Conservation (phyloP, 2,888 invertebrate species). For the Alloplasta piceator region DNA sequence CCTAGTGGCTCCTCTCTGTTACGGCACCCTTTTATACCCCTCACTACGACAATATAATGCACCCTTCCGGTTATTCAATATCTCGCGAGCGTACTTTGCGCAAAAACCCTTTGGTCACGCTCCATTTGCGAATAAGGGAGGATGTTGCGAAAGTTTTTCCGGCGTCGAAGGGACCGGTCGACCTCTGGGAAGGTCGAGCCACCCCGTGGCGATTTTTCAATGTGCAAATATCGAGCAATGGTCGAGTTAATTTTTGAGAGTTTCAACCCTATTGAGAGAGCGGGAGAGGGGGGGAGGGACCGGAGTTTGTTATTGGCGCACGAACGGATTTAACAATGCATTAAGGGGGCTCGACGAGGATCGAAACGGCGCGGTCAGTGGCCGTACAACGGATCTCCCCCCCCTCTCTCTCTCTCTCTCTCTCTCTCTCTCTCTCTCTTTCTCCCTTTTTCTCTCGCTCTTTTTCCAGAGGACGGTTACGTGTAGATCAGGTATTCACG, state of each 20-base stretch:
- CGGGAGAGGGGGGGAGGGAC: not conserved
- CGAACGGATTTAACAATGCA: constrained; percentile 73
- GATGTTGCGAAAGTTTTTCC: constrained; percentile 11
- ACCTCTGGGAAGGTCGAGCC: not conserved
- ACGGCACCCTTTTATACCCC: not conserved
- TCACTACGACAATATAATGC: not conserved
- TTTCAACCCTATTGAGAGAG: not conserved
- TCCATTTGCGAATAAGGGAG: constrained; percentile 24
- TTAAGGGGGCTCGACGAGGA: constrained; percentile 65
- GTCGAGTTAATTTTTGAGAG: constrained; percentile 25
- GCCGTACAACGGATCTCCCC: constrained; percentile 73
- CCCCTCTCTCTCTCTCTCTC: no score
- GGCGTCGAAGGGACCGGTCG: constrained; percentile 13
- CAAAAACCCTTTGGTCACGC: constrained; percentile 57
- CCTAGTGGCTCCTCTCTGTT: not conserved
- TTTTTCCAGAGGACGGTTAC: constrained; percentile 74
- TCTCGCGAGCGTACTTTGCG: constrained; percentile 51
- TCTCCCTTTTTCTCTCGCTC: constrained; percentile 11
- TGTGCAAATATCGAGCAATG: constrained; percentile 47
- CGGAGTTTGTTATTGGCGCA: not conserved
- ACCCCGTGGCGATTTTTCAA: constrained; percentile 57
- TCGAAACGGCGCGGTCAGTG: constrained; percentile 76
- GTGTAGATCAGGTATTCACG: constrained; percentile 80
- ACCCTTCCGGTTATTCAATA: constrained; percentile 43
- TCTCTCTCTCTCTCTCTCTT: not conserved